A percentile compares a stretch with the other conserved stretches of the same genome.
phyloP scores from a whole-genome alignment of 2,113 vertebrate genomes.

The Podarcis raffonei region DNA sequence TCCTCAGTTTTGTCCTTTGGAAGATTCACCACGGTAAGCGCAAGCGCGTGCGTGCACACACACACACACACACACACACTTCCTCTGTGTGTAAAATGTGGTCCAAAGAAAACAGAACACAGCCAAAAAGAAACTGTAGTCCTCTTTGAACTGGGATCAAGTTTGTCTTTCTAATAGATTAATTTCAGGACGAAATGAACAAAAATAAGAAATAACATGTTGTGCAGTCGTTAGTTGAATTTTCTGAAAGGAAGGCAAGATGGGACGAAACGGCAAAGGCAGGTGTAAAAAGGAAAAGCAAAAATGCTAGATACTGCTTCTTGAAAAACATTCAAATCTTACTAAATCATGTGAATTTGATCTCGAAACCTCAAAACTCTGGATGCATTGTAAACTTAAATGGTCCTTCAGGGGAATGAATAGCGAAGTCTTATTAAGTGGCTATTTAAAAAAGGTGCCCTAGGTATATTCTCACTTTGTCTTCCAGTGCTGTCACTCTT shows the following conservation, averaged over 20 bases:
- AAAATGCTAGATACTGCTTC: neutral
- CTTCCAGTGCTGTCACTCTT: too few species aligned
- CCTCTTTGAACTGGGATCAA: slow-evolving; percentile 67
- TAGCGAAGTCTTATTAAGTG: neutral
- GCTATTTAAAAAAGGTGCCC: neutral
- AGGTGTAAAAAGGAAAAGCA: neutral
- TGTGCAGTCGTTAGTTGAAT: slow-evolving; percentile 21
- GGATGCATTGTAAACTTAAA: neutral
- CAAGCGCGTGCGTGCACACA: too few species aligned
- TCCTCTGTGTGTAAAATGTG: slow-evolving; percentile 15
- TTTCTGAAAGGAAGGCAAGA: slow-evolving; percentile 1
- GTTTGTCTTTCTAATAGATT: slow-evolving; percentile 58
- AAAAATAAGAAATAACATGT: slow-evolving; percentile 56
- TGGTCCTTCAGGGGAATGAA: neutral
- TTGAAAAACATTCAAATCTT: neutral
- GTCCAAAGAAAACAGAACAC: slow-evolving; percentile 53
- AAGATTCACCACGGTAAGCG: slow-evolving; percentile 17
- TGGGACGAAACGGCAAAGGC: neutral
- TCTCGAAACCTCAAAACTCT: neutral
- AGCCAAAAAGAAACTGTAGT: slow-evolving; percentile 47
- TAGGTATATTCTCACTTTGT: neutral
- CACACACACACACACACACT: too few species aligned
- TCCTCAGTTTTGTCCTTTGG: slow-evolving; percentile 27
- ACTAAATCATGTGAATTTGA: neutral
- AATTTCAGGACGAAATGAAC: slow-evolving; percentile 28